Conservation (phyloP, 2,113 vertebrate genomes). For the Verasper variegatus region DNA sequence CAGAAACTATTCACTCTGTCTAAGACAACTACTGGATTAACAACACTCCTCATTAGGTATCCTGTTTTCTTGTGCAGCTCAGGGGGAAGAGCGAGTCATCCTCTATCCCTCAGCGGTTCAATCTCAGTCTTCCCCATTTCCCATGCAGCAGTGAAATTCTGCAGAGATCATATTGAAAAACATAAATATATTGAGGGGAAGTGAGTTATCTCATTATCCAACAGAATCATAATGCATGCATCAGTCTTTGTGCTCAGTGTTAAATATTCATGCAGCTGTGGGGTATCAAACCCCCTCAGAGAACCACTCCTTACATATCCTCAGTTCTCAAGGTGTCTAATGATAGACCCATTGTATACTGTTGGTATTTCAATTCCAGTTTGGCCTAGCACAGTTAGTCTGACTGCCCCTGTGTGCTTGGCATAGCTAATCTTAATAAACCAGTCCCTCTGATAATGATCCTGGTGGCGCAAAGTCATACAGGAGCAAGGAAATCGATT, state of each 20-base stretch:
- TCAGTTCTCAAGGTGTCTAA: constrained; percentile 9
- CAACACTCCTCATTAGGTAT: too few species aligned
- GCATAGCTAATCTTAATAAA: background rate
- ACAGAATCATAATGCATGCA: background rate
- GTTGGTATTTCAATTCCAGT: background rate
- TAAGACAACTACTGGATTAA: too few species aligned
- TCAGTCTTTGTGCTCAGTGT: constrained; percentile 23
- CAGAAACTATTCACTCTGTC: too few species aligned
- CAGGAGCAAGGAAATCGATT: too few species aligned
- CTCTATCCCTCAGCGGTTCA: too few species aligned
- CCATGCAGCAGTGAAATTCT: background rate
- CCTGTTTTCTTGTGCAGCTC: too few species aligned
- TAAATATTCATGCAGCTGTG: constrained; percentile 4
- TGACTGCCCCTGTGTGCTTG: constrained; percentile 7
- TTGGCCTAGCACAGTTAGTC: background rate
- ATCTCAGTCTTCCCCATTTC: too few species aligned
- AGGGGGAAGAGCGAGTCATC: too few species aligned
- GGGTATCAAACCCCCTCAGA: constrained; percentile 10
- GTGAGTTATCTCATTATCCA: background rate
- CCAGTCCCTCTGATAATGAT: background rate
- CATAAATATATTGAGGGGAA: background rate
- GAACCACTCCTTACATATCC: background rate
- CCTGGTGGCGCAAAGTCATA: too few species aligned
- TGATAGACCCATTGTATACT: constrained; percentile 13
- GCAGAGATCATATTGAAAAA: background rate